phyloP scores from a whole-genome alignment of 2,888 invertebrate species.

The Lepidochrysops patricia region DNA sequence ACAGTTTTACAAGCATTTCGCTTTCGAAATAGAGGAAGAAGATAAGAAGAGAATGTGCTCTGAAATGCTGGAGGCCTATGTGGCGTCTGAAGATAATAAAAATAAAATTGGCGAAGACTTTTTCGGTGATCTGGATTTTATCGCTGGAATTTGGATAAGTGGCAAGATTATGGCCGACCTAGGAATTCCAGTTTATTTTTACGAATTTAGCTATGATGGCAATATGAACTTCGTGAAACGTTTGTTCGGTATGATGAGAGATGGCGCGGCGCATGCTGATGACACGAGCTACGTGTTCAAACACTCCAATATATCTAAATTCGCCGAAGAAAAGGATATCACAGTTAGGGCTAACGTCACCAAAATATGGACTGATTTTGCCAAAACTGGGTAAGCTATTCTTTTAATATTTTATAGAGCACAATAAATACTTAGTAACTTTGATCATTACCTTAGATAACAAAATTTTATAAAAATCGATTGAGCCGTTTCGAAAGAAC shows the following conservation, averaged over 20 bases:
- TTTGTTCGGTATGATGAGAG: slow-evolving; percentile 26
- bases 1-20: slow-evolving; percentile 31
- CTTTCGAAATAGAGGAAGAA: slow-evolving; percentile 27
- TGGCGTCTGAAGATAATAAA: slow-evolving; percentile 23
- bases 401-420: too few relatives aligned
- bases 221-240: slow-evolving; percentile 32
- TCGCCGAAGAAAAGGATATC: slow-evolving; percentile 26
- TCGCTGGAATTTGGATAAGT: slow-evolving; percentile 35
- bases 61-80: slow-evolving; percentile 26
- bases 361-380: slow-evolving; percentile 44
- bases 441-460: too few relatives aligned
- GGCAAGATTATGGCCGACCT: slow-evolving; percentile 28
- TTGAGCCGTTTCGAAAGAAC: too few relatives aligned
- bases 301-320: slow-evolving; percentile 15
- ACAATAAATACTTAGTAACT: too few relatives aligned
- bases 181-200: slow-evolving; percentile 34
- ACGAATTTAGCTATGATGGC: slow-evolving; percentile 40
- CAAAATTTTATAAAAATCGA: too few relatives aligned
- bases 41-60: slow-evolving; percentile 26
- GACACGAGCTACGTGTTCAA: slow-evolving; percentile 25
- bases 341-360: slow-evolving; percentile 28
- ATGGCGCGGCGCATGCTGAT: slow-evolving; percentile 41
- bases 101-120: slow-evolving; percentile 36
- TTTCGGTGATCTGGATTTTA: slow-evolving; percentile 40
- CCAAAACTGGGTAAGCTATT: slow-evolving; percentile 40